phyloP scores from a whole-genome alignment of 2,113 vertebrate species.

The Thinocorus orbignyianus region DNA sequence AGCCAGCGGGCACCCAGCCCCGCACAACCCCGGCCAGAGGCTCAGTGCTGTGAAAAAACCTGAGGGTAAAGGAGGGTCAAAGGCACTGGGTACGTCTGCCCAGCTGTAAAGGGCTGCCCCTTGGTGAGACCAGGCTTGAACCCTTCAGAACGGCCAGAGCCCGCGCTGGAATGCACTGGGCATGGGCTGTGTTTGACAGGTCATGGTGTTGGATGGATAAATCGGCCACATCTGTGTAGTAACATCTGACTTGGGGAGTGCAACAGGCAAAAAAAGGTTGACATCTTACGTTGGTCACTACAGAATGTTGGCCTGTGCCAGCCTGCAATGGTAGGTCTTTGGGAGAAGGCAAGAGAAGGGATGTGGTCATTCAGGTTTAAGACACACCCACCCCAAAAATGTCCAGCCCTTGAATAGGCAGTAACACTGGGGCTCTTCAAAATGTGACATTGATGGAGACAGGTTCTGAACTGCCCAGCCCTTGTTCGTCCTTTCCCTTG shows the following conservation, averaged over 20 bases:
- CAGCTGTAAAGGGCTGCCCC: background rate
- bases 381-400: accelerated
- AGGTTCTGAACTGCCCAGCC: background rate
- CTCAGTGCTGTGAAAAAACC: background rate
- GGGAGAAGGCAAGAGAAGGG: background rate
- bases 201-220: accelerated
- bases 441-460: background rate
- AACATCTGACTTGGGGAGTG: background rate
- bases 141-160: background rate
- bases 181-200: accelerated
- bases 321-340: accelerated
- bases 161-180: accelerated
- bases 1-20: background rate
- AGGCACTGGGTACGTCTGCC: accelerated
- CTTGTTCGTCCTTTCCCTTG: background rate
- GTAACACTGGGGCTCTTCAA: background rate
- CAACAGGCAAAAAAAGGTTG: background rate
- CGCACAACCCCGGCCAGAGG: accelerated
- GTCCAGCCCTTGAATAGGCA: background rate
- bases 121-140: accelerated
- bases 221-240: accelerated
- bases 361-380: background rate
- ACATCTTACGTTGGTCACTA: background rate
- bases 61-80: accelerated
- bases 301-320: background rate